Percentiles rank a stretch among this genome's conserved stretches.
Evolutionary conservation across 1,140 invertebrate genomes (phyloP).

Genomic region (Thrips palmi): DNA sequence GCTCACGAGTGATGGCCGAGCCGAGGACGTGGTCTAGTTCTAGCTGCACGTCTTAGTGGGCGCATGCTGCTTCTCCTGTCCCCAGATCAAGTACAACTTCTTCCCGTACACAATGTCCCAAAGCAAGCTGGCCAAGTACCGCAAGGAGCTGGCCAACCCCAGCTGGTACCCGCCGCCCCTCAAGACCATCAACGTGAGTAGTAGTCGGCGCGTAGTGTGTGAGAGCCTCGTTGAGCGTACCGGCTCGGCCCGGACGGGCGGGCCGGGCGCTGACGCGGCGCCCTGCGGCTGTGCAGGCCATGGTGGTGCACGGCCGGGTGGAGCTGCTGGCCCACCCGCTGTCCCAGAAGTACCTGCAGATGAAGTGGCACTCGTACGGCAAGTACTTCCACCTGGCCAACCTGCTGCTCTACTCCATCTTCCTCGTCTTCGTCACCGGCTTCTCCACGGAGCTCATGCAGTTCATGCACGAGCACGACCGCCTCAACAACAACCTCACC

Average conservation of each 20-base stretch:
- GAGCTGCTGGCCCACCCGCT: conserved; percentile 62
- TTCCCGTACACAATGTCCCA: conserved; percentile 34
- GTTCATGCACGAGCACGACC: background rate
- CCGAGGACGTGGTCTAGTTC: too few relatives aligned
- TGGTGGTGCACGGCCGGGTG: conserved; percentile 60
- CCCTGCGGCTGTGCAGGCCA: too few relatives aligned
- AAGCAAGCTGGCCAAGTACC: conserved; percentile 28
- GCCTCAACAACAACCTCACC: background rate
- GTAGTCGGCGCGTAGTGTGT: too few relatives aligned
- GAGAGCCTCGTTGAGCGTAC: too few relatives aligned
- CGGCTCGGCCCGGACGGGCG: too few relatives aligned
- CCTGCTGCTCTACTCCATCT: conserved; percentile 53
- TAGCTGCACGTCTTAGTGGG: too few relatives aligned
- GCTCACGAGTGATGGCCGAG: too few relatives aligned
- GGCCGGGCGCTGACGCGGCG: too few relatives aligned
- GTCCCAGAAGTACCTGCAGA: conserved; percentile 66
- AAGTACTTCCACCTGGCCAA: conserved; percentile 67
- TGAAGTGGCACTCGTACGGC: conserved; percentile 77
- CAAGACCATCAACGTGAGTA: conserved; percentile 43
- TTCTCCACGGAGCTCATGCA: conserved; percentile 44
- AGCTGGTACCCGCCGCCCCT: conserved; percentile 37
- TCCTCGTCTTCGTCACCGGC: conserved; percentile 50
- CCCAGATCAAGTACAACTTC: conserved; percentile 41
- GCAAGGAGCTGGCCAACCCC: conserved; percentile 33
- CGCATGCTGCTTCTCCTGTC: conserved; percentile 11